A percentile compares a stretch with the other conserved stretches of the same genome.
These are phyloP conservation scores for Corydoras sp. DNA, from an alignment of 2,113 vertebrate species.

Conservation along the genomic window DNA sequence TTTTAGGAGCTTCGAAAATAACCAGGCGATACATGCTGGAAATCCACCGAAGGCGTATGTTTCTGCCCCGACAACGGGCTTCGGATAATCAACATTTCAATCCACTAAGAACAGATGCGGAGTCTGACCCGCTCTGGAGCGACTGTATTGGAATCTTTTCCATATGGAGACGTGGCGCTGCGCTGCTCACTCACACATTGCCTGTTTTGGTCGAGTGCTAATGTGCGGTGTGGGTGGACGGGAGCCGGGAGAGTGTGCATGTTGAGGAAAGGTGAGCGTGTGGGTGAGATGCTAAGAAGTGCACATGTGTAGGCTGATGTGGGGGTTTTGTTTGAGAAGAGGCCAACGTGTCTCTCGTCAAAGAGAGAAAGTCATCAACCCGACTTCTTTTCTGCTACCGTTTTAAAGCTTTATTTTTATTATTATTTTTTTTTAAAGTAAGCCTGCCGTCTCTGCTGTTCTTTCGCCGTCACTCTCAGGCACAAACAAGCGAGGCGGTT, in stretches of 20 bases:
- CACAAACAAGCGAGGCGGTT: constrained; percentile 9
- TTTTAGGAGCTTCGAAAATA: neutral
- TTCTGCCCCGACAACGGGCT: constrained; percentile 1
- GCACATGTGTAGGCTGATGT: constrained; percentile 54
- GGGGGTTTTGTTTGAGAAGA: constrained; percentile 56
- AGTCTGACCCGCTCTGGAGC: constrained; percentile 16
- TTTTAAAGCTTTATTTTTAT: constrained; percentile 4
- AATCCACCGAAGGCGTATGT: neutral
- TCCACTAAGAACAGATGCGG: neutral
- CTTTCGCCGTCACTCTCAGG: neutral
- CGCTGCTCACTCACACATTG: neutral
- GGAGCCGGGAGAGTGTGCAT: neutral
- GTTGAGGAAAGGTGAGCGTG: constrained; percentile 32
- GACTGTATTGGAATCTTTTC: constrained; percentile 11
- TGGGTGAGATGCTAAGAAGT: constrained; percentile 57
- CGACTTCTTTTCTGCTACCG: neutral
- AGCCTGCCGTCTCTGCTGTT: neutral
- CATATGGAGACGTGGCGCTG: constrained; percentile 12
- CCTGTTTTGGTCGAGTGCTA: constrained; percentile 23
- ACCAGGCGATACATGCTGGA: neutral
- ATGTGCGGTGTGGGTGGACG: constrained; percentile 30
- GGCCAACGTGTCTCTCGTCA: constrained; percentile 7
- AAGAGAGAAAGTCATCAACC: constrained; percentile 9
- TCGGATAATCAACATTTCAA: constrained; percentile 5
- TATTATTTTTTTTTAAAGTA: neutral